Conservation (phyloP, 2,888 invertebrate species). For the Drosophila atripex region DNA sequence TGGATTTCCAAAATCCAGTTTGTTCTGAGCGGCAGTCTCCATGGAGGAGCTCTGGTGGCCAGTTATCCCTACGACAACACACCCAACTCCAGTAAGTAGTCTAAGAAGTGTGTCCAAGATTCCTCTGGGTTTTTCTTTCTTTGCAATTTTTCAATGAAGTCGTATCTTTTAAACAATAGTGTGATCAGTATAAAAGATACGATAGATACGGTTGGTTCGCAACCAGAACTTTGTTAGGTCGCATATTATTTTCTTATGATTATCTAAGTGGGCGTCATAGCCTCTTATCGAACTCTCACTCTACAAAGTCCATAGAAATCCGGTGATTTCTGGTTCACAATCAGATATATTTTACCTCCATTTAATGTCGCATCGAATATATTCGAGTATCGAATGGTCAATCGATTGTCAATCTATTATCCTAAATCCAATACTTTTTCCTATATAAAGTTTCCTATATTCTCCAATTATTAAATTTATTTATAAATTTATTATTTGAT, state of each 20-base stretch:
- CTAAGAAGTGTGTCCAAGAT: constrained; percentile 41
- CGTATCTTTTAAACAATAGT: background rate
- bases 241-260: constrained; percentile 2
- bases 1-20: constrained; percentile 97
- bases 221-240: constrained; percentile 20
- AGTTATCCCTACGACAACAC: constrained; percentile 99
- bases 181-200: background rate
- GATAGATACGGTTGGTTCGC: background rate
- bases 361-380: background rate
- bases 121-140: background rate
- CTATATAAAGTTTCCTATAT: background rate
- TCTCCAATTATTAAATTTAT: background rate
- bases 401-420: background rate
- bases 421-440: too few relatives aligned
- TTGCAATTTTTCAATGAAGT: background rate
- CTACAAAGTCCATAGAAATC: constrained; percentile 13
- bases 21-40: constrained; percentile 96
- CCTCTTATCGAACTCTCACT: background rate
- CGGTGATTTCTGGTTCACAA: background rate
- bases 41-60: constrained; percentile 95
- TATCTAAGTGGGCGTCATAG: background rate
- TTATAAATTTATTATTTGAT: too few relatives aligned
- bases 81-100: constrained; percentile 93
- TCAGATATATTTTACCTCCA: background rate
- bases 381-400: background rate